Percentiles rank a stretch among this genome's conserved stretches.
Conservation (phyloP, 1,140 invertebrate species). For the Araneus ventricosus region DNA sequence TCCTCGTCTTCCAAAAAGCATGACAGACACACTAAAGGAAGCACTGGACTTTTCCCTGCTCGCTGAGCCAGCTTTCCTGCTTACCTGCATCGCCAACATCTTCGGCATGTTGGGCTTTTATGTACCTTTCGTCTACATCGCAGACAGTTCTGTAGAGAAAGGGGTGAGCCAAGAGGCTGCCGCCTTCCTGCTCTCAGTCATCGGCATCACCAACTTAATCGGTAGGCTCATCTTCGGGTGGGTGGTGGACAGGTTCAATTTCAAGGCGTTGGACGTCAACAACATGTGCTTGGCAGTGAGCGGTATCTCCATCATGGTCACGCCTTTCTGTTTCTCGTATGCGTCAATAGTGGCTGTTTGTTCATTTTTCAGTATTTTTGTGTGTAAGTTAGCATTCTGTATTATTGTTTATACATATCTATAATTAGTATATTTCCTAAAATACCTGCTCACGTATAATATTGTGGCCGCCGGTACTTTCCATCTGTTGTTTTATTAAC, state of each 20-base stretch:
- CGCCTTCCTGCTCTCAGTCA: slow-evolving; percentile 94
- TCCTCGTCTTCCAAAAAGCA: slow-evolving; percentile 69
- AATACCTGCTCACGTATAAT: no score
- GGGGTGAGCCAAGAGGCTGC: slow-evolving; percentile 85
- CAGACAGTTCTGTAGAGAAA: slow-evolving; percentile 88
- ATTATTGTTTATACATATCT: not conserved
- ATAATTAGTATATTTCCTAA: slow-evolving; percentile 2
- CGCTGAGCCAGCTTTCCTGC: slow-evolving; percentile 93
- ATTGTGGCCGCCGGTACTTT: no score
- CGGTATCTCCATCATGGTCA: slow-evolving; percentile 90
- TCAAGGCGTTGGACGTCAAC: slow-evolving; percentile 95
- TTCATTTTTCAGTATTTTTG: slow-evolving; percentile 96
- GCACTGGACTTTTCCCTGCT: slow-evolving; percentile 96
- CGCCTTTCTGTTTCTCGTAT: slow-evolving; percentile 91
- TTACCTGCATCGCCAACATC: slow-evolving; percentile 96
- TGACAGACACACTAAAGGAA: slow-evolving; percentile 82
- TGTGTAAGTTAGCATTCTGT: slow-evolving; percentile 87
- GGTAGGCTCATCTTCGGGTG: slow-evolving; percentile 81
- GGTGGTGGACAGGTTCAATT: slow-evolving; percentile 82
- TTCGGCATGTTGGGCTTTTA: slow-evolving; percentile 97
- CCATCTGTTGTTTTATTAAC: no score
- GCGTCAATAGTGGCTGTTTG: slow-evolving; percentile 88
- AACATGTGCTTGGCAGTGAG: slow-evolving; percentile 95
- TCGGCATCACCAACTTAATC: slow-evolving; percentile 72
- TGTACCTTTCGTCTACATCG: slow-evolving; percentile 96